These are phyloP conservation scores for Pseudochirops cupreus DNA, from an alignment of 2,797 vertebrate genomes.

Conservation along the genomic window DNA sequence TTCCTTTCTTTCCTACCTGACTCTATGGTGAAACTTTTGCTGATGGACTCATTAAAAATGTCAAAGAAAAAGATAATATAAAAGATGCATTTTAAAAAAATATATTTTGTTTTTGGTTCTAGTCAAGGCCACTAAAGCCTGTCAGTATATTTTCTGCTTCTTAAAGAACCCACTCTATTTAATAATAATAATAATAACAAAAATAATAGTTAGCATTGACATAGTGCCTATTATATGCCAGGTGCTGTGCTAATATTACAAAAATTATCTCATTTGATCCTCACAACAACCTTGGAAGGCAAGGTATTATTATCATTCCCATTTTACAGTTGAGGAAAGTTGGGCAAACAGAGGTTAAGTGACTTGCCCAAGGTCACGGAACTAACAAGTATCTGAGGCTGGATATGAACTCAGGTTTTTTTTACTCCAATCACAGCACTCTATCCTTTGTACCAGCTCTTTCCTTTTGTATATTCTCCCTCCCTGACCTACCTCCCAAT, in stretches of 20 bases:
- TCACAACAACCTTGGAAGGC: neutral
- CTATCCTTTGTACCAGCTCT: neutral
- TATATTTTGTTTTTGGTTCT: slow-evolving; percentile 43
- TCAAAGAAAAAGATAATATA: slow-evolving; percentile 57
- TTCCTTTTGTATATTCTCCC: neutral
- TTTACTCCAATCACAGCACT: neutral
- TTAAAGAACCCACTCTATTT: neutral
- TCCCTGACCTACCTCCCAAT: neutral
- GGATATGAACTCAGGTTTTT: neutral
- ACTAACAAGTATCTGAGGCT: neutral
- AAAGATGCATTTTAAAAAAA: slow-evolving; percentile 14
- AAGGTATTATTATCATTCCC: neutral
- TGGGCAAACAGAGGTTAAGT: neutral
- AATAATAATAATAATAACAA: neutral
- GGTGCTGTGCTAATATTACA: neutral
- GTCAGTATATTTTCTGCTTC: neutral
- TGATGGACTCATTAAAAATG: slow-evolving; percentile 39
- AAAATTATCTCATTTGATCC: neutral
- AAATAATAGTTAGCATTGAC: neutral
- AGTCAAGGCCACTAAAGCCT: neutral
- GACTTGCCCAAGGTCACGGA: neutral
- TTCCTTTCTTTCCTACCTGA: neutral
- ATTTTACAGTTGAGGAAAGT: neutral
- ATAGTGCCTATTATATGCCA: neutral
- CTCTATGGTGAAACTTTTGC: slow-evolving; percentile 49